phyloP scores from a whole-genome alignment of 2,797 vertebrate species.

The Lophotriccus pileatus region DNA sequence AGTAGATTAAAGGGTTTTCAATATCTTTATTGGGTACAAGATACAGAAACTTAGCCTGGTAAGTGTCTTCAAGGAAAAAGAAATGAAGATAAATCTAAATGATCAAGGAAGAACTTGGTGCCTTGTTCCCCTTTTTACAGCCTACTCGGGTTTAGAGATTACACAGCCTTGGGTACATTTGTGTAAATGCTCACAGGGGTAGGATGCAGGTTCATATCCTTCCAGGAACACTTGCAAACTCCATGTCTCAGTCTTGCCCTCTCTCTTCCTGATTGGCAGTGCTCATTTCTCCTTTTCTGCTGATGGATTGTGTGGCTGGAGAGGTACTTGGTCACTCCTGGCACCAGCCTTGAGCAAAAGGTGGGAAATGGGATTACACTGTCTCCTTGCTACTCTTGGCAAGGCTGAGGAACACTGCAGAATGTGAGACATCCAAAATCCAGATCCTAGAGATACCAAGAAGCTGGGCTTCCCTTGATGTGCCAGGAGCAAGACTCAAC shows the following conservation, averaged over 20 bases:
- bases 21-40: slow-evolving; percentile 36
- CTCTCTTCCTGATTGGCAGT: background rate
- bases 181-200: background rate
- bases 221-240: background rate
- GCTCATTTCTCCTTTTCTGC: background rate
- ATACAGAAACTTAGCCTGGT: background rate
- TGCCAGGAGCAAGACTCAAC: background rate
- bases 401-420: background rate
- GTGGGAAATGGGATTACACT: background rate
- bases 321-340: background rate
- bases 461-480: background rate
- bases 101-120: background rate
- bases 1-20: slow-evolving; percentile 27
- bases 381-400: rapidly evolving
- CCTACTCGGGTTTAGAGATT: background rate
- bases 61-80: background rate
- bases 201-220: background rate
- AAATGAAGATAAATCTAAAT: background rate
- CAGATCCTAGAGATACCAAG: background rate
- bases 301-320: background rate
- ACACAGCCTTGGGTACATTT: background rate
- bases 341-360: rapidly evolving
- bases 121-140: background rate
- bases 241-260: background rate
- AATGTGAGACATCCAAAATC: background rate